Base-by-base conservation (phyloP, 2,113 vertebrate species). In the Rhabdornis inornatus region DNA sequence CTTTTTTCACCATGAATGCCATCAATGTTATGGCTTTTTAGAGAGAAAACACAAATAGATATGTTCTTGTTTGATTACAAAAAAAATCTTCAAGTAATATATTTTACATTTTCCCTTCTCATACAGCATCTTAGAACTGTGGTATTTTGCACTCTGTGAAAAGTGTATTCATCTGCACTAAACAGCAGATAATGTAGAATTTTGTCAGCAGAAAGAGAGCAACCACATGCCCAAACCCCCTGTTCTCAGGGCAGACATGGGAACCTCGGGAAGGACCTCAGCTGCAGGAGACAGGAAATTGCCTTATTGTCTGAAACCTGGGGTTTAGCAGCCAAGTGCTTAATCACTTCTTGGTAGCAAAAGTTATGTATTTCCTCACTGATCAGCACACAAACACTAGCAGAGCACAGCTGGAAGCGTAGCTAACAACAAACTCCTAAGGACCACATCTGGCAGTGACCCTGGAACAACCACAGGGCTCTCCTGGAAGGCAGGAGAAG, bases 211-310 rank as follows among this genome's bases (percentile, higher is more conserved):
- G 45, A 72, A 85, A 70, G 44, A 80, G 24, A 66, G 16, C 45
- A 90, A 76, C 33, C 79, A 63, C 79, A 93, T 85, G 86, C 33
- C 70, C 44, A 71, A 64, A 60, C 2, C 22, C 42, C 13, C 59
- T 2, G 44, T 69, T 95, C 93, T 69, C 91, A 85, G 79, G 79
- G 60, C 83, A 93, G 87, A 84, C 91, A 83, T 92, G 71, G 72
- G 94, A 96, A 90, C 59, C 90, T 61, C 5, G 0, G 56, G 39
- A 59, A 93, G 83, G 94, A 95, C 87, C 92, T 90, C 56, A 86
- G 27, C 90, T 16, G 53, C 22, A 49, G 42, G 77, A 93, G 86
- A 87, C 95, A 96, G 96, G 96, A 97, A 97, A 97, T 85, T 94
- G 70, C 94, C 76, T 94, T 90, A 95, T 94, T 90, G 94, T 96